Conservation (phyloP, 2,888 invertebrate genomes). For the Acheta domesticus region DNA sequence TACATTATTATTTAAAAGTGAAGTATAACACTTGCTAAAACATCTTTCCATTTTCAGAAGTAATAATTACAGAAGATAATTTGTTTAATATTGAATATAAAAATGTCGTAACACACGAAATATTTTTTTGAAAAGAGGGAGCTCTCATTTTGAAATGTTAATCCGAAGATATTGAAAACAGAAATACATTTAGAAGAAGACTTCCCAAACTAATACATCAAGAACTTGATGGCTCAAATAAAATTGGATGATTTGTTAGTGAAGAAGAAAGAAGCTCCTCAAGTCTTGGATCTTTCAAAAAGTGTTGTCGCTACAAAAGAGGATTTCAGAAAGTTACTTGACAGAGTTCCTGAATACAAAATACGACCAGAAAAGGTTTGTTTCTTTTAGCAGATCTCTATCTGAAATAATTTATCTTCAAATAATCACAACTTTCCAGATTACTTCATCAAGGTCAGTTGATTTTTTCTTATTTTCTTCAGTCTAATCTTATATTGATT, state of each 20-base stretch:
- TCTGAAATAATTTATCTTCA: too few relatives aligned
- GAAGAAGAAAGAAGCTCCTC: slow-evolving; percentile 80
- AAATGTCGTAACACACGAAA: neutral
- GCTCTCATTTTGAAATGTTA: neutral
- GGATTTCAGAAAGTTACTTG: slow-evolving; percentile 76
- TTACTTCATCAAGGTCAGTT: too few relatives aligned
- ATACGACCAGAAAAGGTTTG: slow-evolving; percentile 78
- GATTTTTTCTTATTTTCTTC: too few relatives aligned
- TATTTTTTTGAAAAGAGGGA: neutral
- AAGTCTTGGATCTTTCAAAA: slow-evolving; percentile 80
- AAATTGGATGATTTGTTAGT: slow-evolving; percentile 78
- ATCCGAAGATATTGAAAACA: neutral
- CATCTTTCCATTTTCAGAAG: neutral
- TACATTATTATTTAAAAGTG: too few relatives aligned
- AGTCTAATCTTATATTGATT: too few relatives aligned
- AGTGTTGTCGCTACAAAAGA: slow-evolving; percentile 72
- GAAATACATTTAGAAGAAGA: neutral
- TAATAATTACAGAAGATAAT: neutral
- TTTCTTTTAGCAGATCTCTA: too few relatives aligned
- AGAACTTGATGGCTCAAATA: slow-evolving; percentile 49
- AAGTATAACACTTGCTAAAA: neutral
- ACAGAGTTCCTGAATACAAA: slow-evolving; percentile 86
- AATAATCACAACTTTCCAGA: too few relatives aligned
- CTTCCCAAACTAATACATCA: neutral
- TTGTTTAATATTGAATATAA: neutral